Evolutionary conservation across 2,113 vertebrate genomes (phyloP).

Genomic region (Ariopsis seemanni): DNA sequence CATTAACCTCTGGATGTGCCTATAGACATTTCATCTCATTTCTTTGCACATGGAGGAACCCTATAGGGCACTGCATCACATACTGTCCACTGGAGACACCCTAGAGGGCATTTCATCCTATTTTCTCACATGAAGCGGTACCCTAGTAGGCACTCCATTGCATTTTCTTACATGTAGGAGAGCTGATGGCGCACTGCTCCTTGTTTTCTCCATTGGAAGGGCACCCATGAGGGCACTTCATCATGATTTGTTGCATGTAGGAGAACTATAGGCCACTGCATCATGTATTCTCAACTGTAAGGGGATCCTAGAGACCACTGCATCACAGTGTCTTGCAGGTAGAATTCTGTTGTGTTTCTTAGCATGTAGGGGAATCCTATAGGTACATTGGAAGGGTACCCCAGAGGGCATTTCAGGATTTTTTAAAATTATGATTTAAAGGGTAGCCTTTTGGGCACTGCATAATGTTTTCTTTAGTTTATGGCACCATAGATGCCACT

Average conservation of each 20-base stretch:
- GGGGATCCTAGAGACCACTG: neutral
- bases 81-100: neutral
- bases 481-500: neutral
- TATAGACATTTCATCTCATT: too few species aligned
- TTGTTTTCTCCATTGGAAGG: too few species aligned
- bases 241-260: neutral
- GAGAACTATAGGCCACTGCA: neutral
- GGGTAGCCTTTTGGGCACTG: neutral
- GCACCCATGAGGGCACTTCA: too few species aligned
- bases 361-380: neutral
- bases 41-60: neutral
- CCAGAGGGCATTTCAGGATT: neutral
- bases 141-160: too few species aligned
- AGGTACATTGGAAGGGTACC: neutral
- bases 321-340: neutral
- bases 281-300: neutral
- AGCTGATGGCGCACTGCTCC: too few species aligned
- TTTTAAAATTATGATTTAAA: neutral
- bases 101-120: neutral
- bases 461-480: neutral
- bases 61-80: neutral
- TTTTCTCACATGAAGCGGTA: neutral
- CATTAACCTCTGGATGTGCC: neutral
- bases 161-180: neutral
- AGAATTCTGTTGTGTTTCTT: too few species aligned